phyloP scores from a whole-genome alignment of 2,888 invertebrate species.

The Galerucella nymphaeae region DNA sequence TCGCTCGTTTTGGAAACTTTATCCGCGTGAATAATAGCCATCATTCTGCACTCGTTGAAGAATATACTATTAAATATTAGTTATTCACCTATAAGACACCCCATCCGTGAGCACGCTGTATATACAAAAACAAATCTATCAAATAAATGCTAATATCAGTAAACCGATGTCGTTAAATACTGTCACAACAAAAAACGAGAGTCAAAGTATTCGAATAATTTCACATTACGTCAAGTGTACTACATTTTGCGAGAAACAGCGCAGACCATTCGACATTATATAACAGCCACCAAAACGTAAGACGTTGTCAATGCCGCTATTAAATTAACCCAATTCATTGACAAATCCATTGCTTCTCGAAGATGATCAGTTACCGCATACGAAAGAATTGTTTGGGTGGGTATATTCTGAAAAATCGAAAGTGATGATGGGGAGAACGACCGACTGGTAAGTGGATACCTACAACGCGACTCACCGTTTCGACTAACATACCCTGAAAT shows the following conservation, averaged over 20 bases:
- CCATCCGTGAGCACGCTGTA: no score
- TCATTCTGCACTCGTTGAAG: no score
- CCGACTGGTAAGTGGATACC: neutral
- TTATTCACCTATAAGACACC: no score
- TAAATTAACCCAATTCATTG: slow-evolving; percentile 17
- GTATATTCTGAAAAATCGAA: neutral
- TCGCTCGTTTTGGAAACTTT: no score
- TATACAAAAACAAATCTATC: no score
- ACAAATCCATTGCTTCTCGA: slow-evolving; percentile 1
- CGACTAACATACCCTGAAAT: slow-evolving; percentile 26
- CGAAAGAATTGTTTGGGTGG: neutral
- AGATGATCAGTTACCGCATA: slow-evolving; percentile 11
- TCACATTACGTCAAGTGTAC: neutral
- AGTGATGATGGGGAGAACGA: neutral
- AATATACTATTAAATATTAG: no score
- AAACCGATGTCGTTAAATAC: neutral
- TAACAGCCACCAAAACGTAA: neutral
- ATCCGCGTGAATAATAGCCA: no score
- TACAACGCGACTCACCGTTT: neutral
- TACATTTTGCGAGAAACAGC: neutral
- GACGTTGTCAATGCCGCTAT: slow-evolving; percentile 2
- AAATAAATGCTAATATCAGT: no score
- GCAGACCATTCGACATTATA: neutral
- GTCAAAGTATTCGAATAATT: neutral
- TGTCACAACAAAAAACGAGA: neutral